Conservation (phyloP, 2,888 invertebrate genomes). For the Agrochola litura region DNA sequence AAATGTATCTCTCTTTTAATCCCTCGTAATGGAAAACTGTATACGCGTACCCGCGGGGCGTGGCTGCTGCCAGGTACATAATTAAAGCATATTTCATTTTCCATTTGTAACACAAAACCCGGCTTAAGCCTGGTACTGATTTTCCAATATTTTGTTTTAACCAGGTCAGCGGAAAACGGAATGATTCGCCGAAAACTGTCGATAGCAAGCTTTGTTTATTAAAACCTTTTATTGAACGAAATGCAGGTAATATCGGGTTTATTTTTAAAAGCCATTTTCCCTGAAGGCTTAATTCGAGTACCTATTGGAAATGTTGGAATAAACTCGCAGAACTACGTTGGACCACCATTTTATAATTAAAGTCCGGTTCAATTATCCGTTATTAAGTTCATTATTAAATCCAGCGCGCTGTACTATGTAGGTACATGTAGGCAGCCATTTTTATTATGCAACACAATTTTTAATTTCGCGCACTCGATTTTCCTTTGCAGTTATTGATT, state of each 20-base stretch:
- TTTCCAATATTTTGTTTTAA: slow-evolving; percentile 54
- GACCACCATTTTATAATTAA: slow-evolving; percentile 57
- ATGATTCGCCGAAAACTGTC: slow-evolving; percentile 48
- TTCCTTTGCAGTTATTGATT: slow-evolving; percentile 36
- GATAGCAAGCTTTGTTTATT: slow-evolving; percentile 51
- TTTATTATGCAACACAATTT: slow-evolving; percentile 37
- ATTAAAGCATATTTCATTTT: slow-evolving; percentile 52
- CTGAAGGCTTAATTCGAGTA: slow-evolving; percentile 30
- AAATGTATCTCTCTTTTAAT: not conserved
- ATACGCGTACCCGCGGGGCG: slow-evolving; percentile 19
- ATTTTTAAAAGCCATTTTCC: slow-evolving; percentile 43
- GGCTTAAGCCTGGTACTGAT: slow-evolving; percentile 27
- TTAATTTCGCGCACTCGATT: slow-evolving; percentile 30
- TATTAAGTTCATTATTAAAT: slow-evolving; percentile 58
- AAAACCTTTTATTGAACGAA: slow-evolving; percentile 43
- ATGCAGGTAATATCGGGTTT: slow-evolving; percentile 24
- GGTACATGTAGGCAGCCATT: slow-evolving; percentile 24
- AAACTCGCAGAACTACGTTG: slow-evolving; percentile 32
- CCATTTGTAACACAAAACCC: slow-evolving; percentile 47
- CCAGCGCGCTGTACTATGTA: slow-evolving; percentile 31
- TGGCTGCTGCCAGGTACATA: slow-evolving; percentile 19
- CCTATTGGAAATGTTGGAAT: slow-evolving; percentile 42
- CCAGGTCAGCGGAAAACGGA: slow-evolving; percentile 29
- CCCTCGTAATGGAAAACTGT: slow-evolving; percentile 12
- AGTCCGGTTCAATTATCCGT: slow-evolving; percentile 52